phyloP scores from a whole-genome alignment of 2,888 invertebrate genomes.

The Nebria brevicollis region DNA sequence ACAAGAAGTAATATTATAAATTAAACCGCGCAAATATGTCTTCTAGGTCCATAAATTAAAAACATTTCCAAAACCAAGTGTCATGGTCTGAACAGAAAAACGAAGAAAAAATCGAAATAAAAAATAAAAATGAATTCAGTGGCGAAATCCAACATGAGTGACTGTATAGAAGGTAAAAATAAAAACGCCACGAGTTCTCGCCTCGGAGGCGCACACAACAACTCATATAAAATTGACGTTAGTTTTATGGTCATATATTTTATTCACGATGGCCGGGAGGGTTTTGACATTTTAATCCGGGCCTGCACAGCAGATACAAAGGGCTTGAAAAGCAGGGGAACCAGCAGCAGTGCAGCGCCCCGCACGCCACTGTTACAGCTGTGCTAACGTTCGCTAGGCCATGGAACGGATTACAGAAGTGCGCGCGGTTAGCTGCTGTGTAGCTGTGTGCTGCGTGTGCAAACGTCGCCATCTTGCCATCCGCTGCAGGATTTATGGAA shows the following conservation, averaged over 20 bases:
- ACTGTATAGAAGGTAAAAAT: slow-evolving; percentile 14
- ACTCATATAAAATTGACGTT: slow-evolving; percentile 47
- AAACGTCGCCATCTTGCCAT: slow-evolving; percentile 28
- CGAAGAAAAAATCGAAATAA: not conserved
- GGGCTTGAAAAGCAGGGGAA: slow-evolving; percentile 28
- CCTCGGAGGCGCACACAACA: slow-evolving; percentile 23
- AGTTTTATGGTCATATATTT: slow-evolving; percentile 46
- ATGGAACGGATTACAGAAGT: slow-evolving; percentile 25
- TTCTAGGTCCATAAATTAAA: not conserved
- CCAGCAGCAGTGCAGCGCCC: slow-evolving; percentile 12
- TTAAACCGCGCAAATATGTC: not conserved
- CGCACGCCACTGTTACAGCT: slow-evolving; percentile 25
- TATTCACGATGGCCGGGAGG: slow-evolving; percentile 45
- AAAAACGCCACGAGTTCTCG: slow-evolving; percentile 23
- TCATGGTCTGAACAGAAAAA: not conserved
- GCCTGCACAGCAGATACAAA: slow-evolving; percentile 39
- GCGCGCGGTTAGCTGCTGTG: not conserved
- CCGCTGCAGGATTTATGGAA: slow-evolving; percentile 32
- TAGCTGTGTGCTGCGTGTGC: not conserved
- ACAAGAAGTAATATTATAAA: not conserved
- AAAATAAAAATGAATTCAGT: slow-evolving; percentile 43
- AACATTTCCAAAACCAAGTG: slow-evolving; percentile 2
- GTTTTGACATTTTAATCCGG: slow-evolving; percentile 47
- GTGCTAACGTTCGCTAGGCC: slow-evolving; percentile 10
- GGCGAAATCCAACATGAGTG: slow-evolving; percentile 34